Conservation (phyloP, 1,140 invertebrate genomes). For the Pseudobourletiella spinata region DNA sequence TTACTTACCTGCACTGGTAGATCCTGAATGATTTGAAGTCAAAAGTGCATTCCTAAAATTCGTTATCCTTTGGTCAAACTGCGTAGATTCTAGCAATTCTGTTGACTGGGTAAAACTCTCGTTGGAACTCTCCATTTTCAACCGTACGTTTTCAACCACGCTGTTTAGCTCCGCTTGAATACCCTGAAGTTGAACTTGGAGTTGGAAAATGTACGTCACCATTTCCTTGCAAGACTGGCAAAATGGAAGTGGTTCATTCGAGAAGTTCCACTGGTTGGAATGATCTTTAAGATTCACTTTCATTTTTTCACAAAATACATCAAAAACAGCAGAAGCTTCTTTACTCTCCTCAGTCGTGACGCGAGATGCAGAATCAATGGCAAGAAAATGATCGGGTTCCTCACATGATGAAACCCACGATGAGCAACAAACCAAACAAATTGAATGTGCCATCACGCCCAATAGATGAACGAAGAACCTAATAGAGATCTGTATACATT, state of each 20-base stretch:
- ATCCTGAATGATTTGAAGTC: too few species aligned
- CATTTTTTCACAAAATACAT: neutral
- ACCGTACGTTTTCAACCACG: neutral
- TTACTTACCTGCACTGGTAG: too few species aligned
- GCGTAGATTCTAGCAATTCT: too few species aligned
- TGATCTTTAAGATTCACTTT: neutral
- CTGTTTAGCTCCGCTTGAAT: neutral
- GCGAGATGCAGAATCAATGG: too few species aligned
- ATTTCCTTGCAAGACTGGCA: neutral
- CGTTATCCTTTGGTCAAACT: neutral
- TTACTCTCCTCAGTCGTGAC: too few species aligned
- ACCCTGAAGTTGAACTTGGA: neutral
- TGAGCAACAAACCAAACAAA: neutral
- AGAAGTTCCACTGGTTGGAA: neutral
- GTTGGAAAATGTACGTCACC: neutral
- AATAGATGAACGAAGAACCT: too few species aligned
- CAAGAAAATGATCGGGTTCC: too few species aligned
- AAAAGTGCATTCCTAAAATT: too few species aligned
- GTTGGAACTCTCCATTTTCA: neutral
- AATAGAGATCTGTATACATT: too few species aligned
- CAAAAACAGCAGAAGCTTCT: neutral
- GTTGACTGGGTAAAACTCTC: too few species aligned
- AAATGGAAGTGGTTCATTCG: neutral
- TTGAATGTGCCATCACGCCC: neutral
- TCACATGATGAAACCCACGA: neutral